phyloP scores from a whole-genome alignment of 2,113 vertebrate species.

The Scophthalmus maximus region DNA sequence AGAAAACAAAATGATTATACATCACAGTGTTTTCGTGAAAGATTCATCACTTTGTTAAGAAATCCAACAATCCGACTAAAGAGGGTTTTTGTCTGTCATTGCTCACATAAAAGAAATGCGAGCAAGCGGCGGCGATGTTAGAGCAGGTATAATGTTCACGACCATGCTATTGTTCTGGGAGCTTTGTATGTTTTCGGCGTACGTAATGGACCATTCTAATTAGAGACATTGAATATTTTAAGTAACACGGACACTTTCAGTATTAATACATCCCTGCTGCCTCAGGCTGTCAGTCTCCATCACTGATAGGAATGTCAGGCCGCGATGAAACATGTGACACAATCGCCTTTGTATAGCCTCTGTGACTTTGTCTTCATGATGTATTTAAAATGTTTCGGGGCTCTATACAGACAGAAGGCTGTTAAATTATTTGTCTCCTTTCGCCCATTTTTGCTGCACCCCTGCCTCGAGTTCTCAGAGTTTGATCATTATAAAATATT shows the following conservation, averaged over 20 bases:
- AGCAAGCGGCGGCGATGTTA: slow-evolving; percentile 8
- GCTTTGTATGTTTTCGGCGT: slow-evolving; percentile 45
- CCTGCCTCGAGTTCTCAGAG: slow-evolving; percentile 24
- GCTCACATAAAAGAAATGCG: slow-evolving; percentile 12
- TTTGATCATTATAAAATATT: slow-evolving; percentile 72
- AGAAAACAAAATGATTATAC: slow-evolving; percentile 9
- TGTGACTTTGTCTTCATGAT: slow-evolving; percentile 33
- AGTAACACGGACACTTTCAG: slow-evolving; percentile 21
- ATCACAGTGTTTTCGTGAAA: slow-evolving; percentile 8
- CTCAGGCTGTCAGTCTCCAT: slow-evolving; percentile 33
- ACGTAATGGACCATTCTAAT: slow-evolving; percentile 44
- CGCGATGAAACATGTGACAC: slow-evolving; percentile 25
- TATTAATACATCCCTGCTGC: slow-evolving; percentile 28
- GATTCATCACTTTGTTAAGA: slow-evolving; percentile 17
- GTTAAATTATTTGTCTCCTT: slow-evolving; percentile 57
- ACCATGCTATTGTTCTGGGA: slow-evolving; percentile 33
- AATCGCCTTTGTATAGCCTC: not conserved
- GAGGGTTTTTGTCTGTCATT: slow-evolving; percentile 25
- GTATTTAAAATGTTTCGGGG: slow-evolving; percentile 45
- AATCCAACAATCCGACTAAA: slow-evolving; percentile 16
- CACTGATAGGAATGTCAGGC: slow-evolving; percentile 20
- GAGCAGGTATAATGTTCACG: slow-evolving; percentile 28
- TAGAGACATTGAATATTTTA: slow-evolving; percentile 48
- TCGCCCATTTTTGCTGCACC: slow-evolving; percentile 37
- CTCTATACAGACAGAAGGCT: slow-evolving; percentile 38